Base-by-base conservation (phyloP, 2,888 invertebrate species). In the Drosophila histrio region DNA sequence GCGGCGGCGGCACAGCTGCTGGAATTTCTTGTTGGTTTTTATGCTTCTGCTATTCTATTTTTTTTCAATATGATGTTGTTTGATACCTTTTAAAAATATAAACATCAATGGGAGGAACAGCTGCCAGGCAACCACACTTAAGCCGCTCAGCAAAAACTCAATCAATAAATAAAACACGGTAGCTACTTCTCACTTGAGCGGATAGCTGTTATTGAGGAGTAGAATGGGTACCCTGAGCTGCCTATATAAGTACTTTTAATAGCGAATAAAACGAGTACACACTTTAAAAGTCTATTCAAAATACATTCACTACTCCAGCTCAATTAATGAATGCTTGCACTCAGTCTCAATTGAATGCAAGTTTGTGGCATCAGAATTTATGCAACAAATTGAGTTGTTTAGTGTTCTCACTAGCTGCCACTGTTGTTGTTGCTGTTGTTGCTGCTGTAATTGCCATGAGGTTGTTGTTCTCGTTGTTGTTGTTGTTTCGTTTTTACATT, bases 61-160 rank as follows among this genome's bases (percentile, higher is more conserved):
- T 32, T 26, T 15, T 6, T n/a, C 2, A 22, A 39, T 7, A 11
- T 44, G 30, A 44, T 65, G 49, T 64, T 36, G 26, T 13, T 34
- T 17, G 44, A 57, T 71, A 71, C 44, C 72, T 65, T 54, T 66
- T 21, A 47, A 36, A 47, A 56, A 62, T 34, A 63, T 59, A 59
- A 52, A 56, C 61, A 76, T 76, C 49, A 60, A 66, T 61, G 57
- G 57, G 39, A 61, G 58, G 46, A 71, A 26, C 73, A 74, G 77
- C 72, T 76, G 73, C 58, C 60, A 49, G 28, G 52, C 50, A 49
- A 62, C 34, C 62, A 59, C 62, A 67, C 63, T 76, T 85, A 82
- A 85, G 76, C 82, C 60, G 76, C 71, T 74, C 73, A 69, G 49
- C 60, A 59, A 56, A 61, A 73, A 61, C 72, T 49, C 52, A 72